Evolutionary conservation across 2,113 vertebrate species (phyloP).

Genomic region (Cathartes aura): DNA sequence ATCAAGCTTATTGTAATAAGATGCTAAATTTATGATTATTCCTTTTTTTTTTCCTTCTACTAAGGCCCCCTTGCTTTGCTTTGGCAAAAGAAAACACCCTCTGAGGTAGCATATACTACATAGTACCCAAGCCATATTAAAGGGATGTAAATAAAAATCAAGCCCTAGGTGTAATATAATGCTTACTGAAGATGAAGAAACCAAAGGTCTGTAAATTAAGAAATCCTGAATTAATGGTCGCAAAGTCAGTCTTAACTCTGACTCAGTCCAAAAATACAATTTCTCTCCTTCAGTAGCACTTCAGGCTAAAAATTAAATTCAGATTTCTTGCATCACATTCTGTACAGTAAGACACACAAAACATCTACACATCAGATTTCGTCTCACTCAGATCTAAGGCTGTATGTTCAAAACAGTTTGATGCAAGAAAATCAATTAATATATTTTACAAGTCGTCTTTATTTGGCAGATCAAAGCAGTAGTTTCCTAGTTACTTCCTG

Average conservation of each 20-base stretch:
- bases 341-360: background rate
- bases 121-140: background rate
- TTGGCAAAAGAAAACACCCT: background rate
- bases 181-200: background rate
- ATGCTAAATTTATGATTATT: constrained; percentile 30
- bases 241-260: background rate
- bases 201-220: background rate
- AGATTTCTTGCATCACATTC: background rate
- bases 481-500: background rate
- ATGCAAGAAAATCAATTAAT: constrained; percentile 48
- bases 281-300: background rate
- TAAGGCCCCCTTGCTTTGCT: background rate
- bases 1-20: constrained; percentile 41
- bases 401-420: background rate
- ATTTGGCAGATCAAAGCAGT: constrained; percentile 13
- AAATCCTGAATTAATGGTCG: background rate
- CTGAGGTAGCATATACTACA: background rate
- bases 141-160: background rate
- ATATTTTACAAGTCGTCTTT: background rate
- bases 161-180: background rate
- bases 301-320: background rate
- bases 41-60: background rate
- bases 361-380: background rate
- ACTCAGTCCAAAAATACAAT: background rate
- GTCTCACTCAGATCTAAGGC: background rate